These are phyloP conservation scores for Bombus huntii DNA, from an alignment of 1,140 invertebrate genomes.

Conservation along the genomic window DNA sequence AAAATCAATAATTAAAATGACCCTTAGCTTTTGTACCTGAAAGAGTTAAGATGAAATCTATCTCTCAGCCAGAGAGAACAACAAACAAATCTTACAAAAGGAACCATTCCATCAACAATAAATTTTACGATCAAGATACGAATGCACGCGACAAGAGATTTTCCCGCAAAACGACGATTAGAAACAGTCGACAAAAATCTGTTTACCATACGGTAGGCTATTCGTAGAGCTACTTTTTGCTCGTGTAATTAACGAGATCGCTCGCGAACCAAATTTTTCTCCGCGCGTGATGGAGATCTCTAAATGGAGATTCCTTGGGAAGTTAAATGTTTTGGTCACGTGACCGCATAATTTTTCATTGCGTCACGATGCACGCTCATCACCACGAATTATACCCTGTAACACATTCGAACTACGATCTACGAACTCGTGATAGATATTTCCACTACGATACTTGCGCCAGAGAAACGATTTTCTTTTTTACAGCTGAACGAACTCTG, in stretches of 20 bases:
- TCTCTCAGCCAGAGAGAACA: too few relatives aligned
- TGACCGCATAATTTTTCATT: constrained; percentile 34
- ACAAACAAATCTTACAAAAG: too few relatives aligned
- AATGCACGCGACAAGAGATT: background rate
- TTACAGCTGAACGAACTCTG: background rate
- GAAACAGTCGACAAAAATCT: background rate
- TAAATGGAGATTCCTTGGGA: background rate
- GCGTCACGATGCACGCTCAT: constrained; percentile 13
- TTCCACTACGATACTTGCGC: background rate
- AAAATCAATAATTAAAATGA: too few relatives aligned
- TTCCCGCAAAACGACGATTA: background rate
- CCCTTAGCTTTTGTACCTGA: too few relatives aligned
- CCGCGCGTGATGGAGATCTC: background rate
- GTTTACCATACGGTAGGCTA: background rate
- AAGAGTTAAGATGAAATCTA: too few relatives aligned
- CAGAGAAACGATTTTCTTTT: background rate
- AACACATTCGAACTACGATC: background rate
- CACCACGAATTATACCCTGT: background rate
- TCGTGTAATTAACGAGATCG: background rate
- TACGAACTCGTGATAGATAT: too few relatives aligned
- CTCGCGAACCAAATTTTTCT: background rate
- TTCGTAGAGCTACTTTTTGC: too few relatives aligned
- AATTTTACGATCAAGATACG: background rate
- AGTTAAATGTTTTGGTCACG: constrained; percentile 40
- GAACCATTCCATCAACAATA: too few relatives aligned